Conservation (phyloP, 1,140 invertebrate genomes). For the Meloidogyne exigua region DNA sequence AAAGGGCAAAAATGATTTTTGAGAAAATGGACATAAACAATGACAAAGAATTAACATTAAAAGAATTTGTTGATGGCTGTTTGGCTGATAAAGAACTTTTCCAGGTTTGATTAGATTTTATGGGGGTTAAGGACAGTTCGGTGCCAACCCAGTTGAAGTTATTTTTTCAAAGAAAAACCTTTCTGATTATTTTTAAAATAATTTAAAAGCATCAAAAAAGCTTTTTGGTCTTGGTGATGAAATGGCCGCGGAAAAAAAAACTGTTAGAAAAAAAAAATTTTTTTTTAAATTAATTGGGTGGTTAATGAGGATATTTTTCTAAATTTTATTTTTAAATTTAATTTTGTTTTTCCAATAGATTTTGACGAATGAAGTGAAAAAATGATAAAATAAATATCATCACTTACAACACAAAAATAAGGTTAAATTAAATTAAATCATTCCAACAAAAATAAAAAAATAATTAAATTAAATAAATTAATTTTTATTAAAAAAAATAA, state of each 20-base stretch:
- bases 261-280: too few relatives aligned
- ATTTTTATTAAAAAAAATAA: too few relatives aligned
- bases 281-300: too few relatives aligned
- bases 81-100: constrained; percentile 78
- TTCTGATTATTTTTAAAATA: too few relatives aligned
- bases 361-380: constrained; percentile 59
- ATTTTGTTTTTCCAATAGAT: constrained; percentile 33
- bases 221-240: too few relatives aligned
- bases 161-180: too few relatives aligned
- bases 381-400: constrained; percentile 26
- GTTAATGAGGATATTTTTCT: too few relatives aligned
- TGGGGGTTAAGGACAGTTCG: too few relatives aligned
- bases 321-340: background rate
- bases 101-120: constrained; percentile 43
- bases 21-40: constrained; percentile 98
- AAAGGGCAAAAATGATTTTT: constrained; percentile 95
- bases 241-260: too few relatives aligned
- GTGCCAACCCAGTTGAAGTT: too few relatives aligned
- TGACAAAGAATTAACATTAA: constrained; percentile 93
- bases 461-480: too few relatives aligned
- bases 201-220: too few relatives aligned
- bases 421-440: constrained; percentile 25
- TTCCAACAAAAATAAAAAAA: background rate
- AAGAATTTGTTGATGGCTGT: constrained; percentile 97
- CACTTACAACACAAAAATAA: constrained; percentile 55